A percentile compares a stretch with the other conserved stretches of the same genome.
phyloP scores from a whole-genome alignment of 2,888 invertebrate genomes.

The Candidula unifasciata region DNA sequence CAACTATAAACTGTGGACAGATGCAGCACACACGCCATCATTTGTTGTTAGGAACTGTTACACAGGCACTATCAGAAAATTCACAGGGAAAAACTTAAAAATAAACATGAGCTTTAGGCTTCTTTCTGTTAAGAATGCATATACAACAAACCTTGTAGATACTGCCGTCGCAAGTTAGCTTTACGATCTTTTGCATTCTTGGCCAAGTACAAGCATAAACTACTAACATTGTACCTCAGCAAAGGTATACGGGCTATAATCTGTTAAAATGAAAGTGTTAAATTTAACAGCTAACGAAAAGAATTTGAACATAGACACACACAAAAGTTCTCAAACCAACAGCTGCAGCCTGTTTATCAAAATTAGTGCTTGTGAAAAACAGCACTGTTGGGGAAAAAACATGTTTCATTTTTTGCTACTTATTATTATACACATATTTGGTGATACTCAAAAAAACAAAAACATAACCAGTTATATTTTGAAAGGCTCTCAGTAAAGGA shows the following conservation, averaged over 20 bases:
- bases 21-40: too few species aligned
- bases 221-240: conserved; percentile 23
- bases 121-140: background rate
- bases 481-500: too few species aligned
- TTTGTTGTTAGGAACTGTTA: too few species aligned
- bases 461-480: too few species aligned
- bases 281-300: background rate
- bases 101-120: background rate
- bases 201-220: conserved; percentile 34
- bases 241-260: conserved; percentile 37
- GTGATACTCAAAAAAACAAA: too few species aligned
- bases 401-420: too few species aligned
- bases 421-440: too few species aligned
- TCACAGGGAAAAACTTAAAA: background rate
- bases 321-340: background rate
- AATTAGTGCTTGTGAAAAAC: too few species aligned
- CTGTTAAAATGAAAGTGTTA: conserved; percentile 36
- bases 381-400: too few species aligned
- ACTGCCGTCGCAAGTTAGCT: conserved; percentile 33
- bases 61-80: too few species aligned
- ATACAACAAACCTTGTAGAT: conserved; percentile 39
- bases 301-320: background rate
- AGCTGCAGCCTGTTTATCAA: too few species aligned
- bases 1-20: too few species aligned
- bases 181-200: conserved; percentile 48